These are phyloP conservation scores for Gadus chalcogrammus DNA, from an alignment of 2,113 vertebrate species.

Conservation along the genomic window DNA sequence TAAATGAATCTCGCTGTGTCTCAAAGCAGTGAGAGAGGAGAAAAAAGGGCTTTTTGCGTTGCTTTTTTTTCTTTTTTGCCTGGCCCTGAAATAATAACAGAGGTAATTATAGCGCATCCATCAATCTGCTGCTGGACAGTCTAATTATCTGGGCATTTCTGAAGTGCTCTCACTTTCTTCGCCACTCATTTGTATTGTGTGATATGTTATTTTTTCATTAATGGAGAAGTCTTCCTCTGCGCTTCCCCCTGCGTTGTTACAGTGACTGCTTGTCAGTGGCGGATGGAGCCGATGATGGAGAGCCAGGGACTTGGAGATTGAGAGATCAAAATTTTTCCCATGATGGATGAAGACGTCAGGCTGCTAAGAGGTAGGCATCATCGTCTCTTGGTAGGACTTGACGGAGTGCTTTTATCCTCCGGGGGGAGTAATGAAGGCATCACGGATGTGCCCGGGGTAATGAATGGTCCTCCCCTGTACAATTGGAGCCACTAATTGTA, in stretches of 20 bases:
- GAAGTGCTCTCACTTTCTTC: conserved; percentile 81
- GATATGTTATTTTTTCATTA: conserved; percentile 83
- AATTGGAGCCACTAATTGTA: conserved; percentile 66
- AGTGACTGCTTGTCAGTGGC: conserved; percentile 70
- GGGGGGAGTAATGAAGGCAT: conserved; percentile 64
- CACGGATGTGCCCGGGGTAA: conserved; percentile 62
- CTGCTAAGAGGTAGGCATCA: conserved; percentile 73
- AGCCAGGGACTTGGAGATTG: conserved; percentile 57
- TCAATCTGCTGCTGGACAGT: conserved; percentile 84
- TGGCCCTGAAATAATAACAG: conserved; percentile 90
- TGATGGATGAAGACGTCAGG: conserved; percentile 75
- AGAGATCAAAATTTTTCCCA: conserved; percentile 76
- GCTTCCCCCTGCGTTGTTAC: conserved; percentile 65
- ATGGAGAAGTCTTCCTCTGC: conserved; percentile 70
- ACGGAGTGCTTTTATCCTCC: conserved; percentile 65
- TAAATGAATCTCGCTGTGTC: conserved; percentile 90
- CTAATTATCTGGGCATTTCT: conserved; percentile 99
- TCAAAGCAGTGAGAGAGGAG: conserved; percentile 73
- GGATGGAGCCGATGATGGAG: conserved; percentile 63
- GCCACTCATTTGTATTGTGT: conserved; percentile 73
- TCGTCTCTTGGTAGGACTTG: conserved; percentile 61
- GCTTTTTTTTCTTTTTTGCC: conserved; percentile 73
- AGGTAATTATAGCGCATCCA: conserved; percentile 98
- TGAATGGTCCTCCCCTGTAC: conserved; percentile 64
- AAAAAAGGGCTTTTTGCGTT: conserved; percentile 68